Evolutionary conservation across 2,113 vertebrate genomes (phyloP), one percentile per base, ranked within the genome.

Genomic region (Albula glossodonta): DNA sequence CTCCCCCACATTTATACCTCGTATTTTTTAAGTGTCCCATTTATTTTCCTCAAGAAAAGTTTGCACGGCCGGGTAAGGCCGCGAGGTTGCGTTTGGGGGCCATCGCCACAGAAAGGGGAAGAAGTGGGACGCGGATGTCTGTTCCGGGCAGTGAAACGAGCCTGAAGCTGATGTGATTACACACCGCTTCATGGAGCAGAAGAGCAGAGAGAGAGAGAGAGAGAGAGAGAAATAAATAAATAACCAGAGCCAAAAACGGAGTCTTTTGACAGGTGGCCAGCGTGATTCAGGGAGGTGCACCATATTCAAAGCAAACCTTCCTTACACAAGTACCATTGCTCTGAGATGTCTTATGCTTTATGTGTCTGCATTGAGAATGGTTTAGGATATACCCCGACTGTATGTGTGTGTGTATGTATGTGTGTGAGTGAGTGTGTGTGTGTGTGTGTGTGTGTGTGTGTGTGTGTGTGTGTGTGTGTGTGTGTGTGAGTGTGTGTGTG

Each of bases 91-190:
- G 60, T 66, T 15, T 22, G 17, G 60, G 3, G 22, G 22, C 17
- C 19, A 22, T 66, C 60, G 22, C 17, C 60, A 19, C 19, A 31
- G 57, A 53, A 57, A 80, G 5, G 48, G 31, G 48, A 25, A 81
- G 51, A 60, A 85, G 13, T 81, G 7, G 19, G 78, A 78, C 84
- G 81, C 1, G 8, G 15, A 56, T 17, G 77, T 60, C 77, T 49
- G 56, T 80, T 84, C n/a, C 7, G 10, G 52, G 50, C 25, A 77
- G 83, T 7, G n/a, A 80, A 81, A 81, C 66, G 51, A 85, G 48
- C 10, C 56, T 79, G 78, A 78, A 66, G 53, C 57, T 80, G 25
- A 85, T 81, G n/a, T 19, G 80, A 81, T 85, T 80, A 81, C 78
- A 85, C 56, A 22, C 48, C 12, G 48, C 78, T 66, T 85, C 84